Conservation (phyloP, 2,113 vertebrate species). For the Chaetodon trifascialis region DNA sequence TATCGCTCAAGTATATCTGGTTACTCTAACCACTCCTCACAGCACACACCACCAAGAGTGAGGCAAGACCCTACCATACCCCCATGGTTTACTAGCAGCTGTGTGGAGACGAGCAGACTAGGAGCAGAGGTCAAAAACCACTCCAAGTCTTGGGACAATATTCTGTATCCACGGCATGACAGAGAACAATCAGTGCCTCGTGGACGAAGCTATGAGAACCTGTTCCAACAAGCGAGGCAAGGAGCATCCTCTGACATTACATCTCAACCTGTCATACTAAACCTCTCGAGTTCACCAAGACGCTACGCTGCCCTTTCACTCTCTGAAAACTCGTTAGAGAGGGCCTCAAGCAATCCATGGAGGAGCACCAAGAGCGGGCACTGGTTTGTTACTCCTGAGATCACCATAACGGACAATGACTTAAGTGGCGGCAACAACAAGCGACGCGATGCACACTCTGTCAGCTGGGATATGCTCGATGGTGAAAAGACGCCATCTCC, state of each 20-base stretch:
- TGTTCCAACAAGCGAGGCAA: constrained; percentile 87
- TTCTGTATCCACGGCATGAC: constrained; percentile 86
- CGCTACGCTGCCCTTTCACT: constrained; percentile 95
- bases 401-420: constrained; percentile 98
- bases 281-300: constrained; percentile 94
- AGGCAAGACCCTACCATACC: constrained; percentile 82
- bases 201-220: constrained; percentile 94
- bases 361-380: constrained; percentile 82
- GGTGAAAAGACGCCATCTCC: constrained; percentile 69
- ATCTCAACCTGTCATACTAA: constrained; percentile 92
- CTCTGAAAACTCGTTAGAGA: constrained; percentile 93
- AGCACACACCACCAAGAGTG: constrained; percentile 79
- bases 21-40: constrained; percentile 84
- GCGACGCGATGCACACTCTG: constrained; percentile 82
- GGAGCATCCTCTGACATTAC: constrained; percentile 85
- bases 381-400: constrained; percentile 96
- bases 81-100: constrained; percentile 86
- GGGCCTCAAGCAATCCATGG: constrained; percentile 82
- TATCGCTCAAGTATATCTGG: constrained; percentile 86
- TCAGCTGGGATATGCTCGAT: constrained; percentile 86
- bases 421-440: constrained; percentile 84
- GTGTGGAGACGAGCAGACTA: constrained; percentile 83
- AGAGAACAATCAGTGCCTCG: constrained; percentile 88
- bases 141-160: constrained; percentile 98
- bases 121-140: constrained; percentile 89